A percentile compares a stretch with the other conserved stretches of the same genome.
Conservation (phyloP, 1,140 invertebrate species). For the Apis florea region DNA sequence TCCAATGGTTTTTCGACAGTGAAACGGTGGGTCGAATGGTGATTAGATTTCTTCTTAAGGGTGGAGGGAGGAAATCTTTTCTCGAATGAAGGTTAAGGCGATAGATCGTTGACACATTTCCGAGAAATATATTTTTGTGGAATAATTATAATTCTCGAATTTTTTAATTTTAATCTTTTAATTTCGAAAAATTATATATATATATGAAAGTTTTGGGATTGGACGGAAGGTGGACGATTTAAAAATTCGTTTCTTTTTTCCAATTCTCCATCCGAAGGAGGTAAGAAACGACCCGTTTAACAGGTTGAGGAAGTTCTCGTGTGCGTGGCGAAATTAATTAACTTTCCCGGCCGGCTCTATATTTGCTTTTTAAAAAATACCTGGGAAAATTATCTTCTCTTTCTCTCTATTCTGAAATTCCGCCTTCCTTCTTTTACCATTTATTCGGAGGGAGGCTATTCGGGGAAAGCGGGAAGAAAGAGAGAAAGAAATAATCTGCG, state of each 20-base stretch:
- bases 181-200: too few relatives aligned
- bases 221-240: not conserved
- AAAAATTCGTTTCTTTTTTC: not conserved
- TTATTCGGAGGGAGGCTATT: not conserved
- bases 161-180: too few relatives aligned
- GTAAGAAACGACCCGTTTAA: not conserved
- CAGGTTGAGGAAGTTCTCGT: not conserved
- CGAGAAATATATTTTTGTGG: too few relatives aligned
- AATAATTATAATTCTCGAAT: too few relatives aligned
- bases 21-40: not conserved
- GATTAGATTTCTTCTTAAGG: constrained; percentile 7
- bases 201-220: too few relatives aligned
- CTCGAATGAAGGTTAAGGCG: not conserved
- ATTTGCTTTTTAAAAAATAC: constrained; percentile 4
- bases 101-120: not conserved
- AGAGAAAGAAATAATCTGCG: not conserved
- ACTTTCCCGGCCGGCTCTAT: not conserved
- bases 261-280: not conserved
- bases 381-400: not conserved
- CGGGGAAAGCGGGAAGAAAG: not conserved
- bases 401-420: not conserved
- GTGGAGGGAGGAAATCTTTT: not conserved
- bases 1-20: not conserved
- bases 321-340: not conserved
- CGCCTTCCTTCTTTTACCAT: not conserved